A percentile compares a stretch with the other conserved stretches of the same genome.
These are phyloP conservation scores for Ryuthela nishihirai DNA, from an alignment of 2,888 invertebrate species.

Conservation along the genomic window DNA sequence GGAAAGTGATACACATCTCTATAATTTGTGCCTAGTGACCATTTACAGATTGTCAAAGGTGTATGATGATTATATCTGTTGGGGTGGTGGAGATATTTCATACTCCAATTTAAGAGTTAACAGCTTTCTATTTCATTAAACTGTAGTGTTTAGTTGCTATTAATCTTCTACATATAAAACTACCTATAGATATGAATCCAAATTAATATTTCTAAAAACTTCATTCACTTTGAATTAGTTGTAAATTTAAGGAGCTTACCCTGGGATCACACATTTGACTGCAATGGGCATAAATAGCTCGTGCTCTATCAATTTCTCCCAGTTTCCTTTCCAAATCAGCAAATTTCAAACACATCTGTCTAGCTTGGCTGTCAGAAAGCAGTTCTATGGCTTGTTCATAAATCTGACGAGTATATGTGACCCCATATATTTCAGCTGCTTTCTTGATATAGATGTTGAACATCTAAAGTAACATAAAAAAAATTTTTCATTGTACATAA, in stretches of 20 bases:
- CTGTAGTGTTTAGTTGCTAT: neutral
- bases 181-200: conserved; percentile 89
- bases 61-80: too few species aligned
- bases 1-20: too few species aligned
- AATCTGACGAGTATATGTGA: conserved; percentile 93
- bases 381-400: conserved; percentile 97
- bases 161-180: conserved; percentile 77
- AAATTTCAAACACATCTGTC: conserved; percentile 94
- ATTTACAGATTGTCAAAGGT: too few species aligned
- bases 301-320: conserved; percentile 95
- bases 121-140: too few species aligned
- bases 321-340: conserved; percentile 97
- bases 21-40: too few species aligned
- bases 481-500: neutral
- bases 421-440: conserved; percentile 95
- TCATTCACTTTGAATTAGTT: too few species aligned
- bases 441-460: conserved; percentile 98
- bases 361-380: conserved; percentile 79
- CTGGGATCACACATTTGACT: conserved; percentile 99
- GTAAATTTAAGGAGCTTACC: conserved; percentile 27
- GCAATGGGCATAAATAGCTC: conserved; percentile 96
- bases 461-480: conserved; percentile 58
- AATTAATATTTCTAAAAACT: conserved; percentile 93
- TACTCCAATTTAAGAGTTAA: too few species aligned
- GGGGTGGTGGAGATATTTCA: too few species aligned